phyloP scores from a whole-genome alignment of 2,888 invertebrate genomes.

The Rotaria macrura region DNA sequence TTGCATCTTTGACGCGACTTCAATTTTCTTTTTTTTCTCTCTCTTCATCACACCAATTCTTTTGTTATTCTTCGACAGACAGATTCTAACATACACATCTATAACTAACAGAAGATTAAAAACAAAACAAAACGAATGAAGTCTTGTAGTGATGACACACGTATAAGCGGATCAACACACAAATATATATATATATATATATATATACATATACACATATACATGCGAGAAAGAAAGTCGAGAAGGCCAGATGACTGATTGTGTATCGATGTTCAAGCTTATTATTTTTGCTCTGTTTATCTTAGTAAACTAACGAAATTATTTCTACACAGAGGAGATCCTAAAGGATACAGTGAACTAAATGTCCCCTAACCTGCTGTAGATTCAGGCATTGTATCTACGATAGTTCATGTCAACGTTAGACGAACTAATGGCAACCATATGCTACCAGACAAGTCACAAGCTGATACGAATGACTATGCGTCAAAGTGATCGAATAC shows the following conservation, averaged over 20 bases:
- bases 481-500: background rate
- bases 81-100: background rate
- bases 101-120: background rate
- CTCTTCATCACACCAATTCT: background rate
- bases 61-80: slow-evolving; percentile 3
- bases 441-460: background rate
- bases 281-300: background rate
- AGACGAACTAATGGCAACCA: background rate
- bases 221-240: slow-evolving; percentile 2
- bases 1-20: slow-evolving; percentile 12
- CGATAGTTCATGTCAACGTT: background rate
- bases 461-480: background rate
- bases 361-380: background rate
- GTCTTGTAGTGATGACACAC: background rate
- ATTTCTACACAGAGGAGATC: background rate
- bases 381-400: background rate
- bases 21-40: background rate
- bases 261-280: background rate
- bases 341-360: background rate
- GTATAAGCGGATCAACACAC: background rate
- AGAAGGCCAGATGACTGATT: slow-evolving; percentile 9
- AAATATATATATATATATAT: background rate
- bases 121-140: background rate
- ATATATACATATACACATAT: background rate
- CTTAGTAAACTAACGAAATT: background rate